A percentile compares a stretch with the other conserved stretches of the same genome.
phyloP scores from a whole-genome alignment of 2,888 invertebrate species.

The Patella pellucida region DNA sequence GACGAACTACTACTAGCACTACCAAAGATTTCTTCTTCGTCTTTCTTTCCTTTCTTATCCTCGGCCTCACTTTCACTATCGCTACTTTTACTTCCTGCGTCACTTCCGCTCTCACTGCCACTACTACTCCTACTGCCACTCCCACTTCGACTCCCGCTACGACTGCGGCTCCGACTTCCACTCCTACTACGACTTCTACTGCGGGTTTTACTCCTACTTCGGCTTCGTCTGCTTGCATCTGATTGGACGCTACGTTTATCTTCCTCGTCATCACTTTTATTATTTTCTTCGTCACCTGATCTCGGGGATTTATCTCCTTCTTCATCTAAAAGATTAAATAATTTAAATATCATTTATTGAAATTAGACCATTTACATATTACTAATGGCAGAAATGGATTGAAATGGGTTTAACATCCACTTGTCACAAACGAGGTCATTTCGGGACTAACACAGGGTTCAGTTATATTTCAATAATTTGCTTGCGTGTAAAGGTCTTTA shows the following conservation, averaged over 20 bases:
- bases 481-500: too few species aligned
- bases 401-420: too few species aligned
- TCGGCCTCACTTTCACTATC: constrained; percentile 59
- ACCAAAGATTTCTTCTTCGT: constrained; percentile 66
- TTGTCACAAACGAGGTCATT: too few species aligned
- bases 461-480: too few species aligned
- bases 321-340: constrained; percentile 33
- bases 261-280: constrained; percentile 23
- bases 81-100: constrained; percentile 46
- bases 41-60: constrained; percentile 58
- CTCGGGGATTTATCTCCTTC: constrained; percentile 28
- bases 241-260: constrained; percentile 38
- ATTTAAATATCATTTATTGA: neutral
- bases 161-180: constrained; percentile 39
- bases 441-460: too few species aligned
- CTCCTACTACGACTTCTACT: constrained; percentile 40
- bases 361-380: too few species aligned
- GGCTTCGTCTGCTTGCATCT: constrained; percentile 41
- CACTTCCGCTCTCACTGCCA: constrained; percentile 35
- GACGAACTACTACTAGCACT: constrained; percentile 57
- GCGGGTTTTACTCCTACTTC: constrained; percentile 36
- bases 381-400: too few species aligned
- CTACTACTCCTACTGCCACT: constrained; percentile 38
- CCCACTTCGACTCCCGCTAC: constrained; percentile 39
- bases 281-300: constrained; percentile 17